Evolutionary conservation across 2,113 vertebrate species (phyloP).

Genomic region (Coregonus clupeaformis): DNA sequence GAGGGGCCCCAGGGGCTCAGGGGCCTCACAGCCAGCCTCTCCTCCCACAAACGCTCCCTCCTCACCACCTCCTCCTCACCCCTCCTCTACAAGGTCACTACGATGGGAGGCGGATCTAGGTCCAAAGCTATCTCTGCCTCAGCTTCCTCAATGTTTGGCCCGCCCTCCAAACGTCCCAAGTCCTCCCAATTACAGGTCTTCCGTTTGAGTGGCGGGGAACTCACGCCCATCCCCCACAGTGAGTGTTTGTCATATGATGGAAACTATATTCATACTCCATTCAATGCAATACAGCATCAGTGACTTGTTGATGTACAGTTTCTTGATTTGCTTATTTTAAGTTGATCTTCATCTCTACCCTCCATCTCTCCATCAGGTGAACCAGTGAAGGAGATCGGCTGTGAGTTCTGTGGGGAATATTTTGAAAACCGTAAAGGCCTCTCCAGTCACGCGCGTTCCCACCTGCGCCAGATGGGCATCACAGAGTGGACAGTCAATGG

Average conservation of each 20-base stretch:
- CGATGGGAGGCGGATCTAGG: slow-evolving; percentile 52
- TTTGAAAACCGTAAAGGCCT: slow-evolving; percentile 95
- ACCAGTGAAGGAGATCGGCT: slow-evolving; percentile 79
- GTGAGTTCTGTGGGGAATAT: slow-evolving; percentile 89
- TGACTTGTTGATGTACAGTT: neutral
- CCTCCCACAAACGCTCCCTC: slow-evolving; percentile 66
- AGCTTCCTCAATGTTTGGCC: slow-evolving; percentile 66
- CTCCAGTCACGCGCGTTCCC: slow-evolving; percentile 92
- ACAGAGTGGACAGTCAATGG: slow-evolving; percentile 95
- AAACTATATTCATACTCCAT: neutral
- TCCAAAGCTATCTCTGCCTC: slow-evolving; percentile 76
- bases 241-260: slow-evolving; percentile 34
- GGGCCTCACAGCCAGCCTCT: slow-evolving; percentile 47
- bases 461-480: slow-evolving; percentile 94
- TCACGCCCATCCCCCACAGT: slow-evolving; percentile 74
- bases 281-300: neutral
- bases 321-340: neutral
- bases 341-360: neutral
- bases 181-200: slow-evolving; percentile 79
- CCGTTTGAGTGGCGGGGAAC: slow-evolving; percentile 73
- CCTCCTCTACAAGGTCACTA: slow-evolving; percentile 68
- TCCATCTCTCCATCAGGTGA: slow-evolving; percentile 51
- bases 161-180: slow-evolving; percentile 77
- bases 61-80: slow-evolving; percentile 58
- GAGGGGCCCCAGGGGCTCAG: slow-evolving; percentile 46